Evolutionary conservation across 2,113 vertebrate genomes (phyloP), one percentile per base, ranked within the genome.

Genomic region (Stercorarius parasiticus): DNA sequence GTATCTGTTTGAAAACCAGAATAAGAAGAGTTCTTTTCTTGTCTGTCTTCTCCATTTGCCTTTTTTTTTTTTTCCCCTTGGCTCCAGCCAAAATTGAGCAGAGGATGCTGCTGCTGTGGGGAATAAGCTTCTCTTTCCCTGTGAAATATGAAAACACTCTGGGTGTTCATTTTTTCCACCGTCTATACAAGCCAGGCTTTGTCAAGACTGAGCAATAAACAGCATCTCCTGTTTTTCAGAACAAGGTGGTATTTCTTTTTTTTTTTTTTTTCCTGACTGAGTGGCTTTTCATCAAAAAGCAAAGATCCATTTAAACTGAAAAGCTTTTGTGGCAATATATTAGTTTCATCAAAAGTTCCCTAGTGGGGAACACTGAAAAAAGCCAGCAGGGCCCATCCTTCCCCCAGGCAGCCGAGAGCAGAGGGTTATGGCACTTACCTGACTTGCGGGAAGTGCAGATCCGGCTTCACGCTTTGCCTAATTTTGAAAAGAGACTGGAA

Each of bases 381-480:
- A 34, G 64, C 1, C 15, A 52, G 42, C 36, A 76, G 29, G 45
- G 20, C 15, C 17, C 47, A 67, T 55, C 50, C 25, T 42, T 26
- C 10, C 50, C 18, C 7, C 15, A 49, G 34, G 36, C 13, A 91
- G 53, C 16, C 3, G 0, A 42, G 55, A 38, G 11, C 16, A 2
- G 0, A 17, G 21, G 30, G 23, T 55, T 34, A 38, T 38, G n/a
- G 59, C 50, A 32, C 55, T 30, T 5, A 17, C 19, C 87, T 78
- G 53, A 0, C 64, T 19, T 1, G 8, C 1, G 1, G 9, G 20
- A 66, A 53, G 22, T 1, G 8, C 69, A 67, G 13, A 36, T 67
- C 25, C 59, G 81, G n/a, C 38, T 53, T 79, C 66, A 16, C 26
- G 16, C 47, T 42, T 49, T 82, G 17, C 32, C 22, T 42, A 6